Base-by-base conservation (phyloP, 1,140 invertebrate species). In the Nautilus pompilius region DNA sequence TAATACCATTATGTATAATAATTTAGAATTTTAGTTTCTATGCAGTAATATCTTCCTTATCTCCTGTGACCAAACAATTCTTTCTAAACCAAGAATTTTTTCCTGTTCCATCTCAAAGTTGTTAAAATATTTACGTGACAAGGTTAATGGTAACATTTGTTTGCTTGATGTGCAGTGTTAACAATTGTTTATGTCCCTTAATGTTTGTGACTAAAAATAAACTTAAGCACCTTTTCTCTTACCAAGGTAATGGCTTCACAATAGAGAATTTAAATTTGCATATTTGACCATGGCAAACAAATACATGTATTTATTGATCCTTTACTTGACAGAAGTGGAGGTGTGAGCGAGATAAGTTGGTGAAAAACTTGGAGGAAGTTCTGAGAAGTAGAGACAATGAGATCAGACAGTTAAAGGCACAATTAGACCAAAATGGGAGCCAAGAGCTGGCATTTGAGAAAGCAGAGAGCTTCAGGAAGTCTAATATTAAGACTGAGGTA, bases 321-420 rank as follows among this genome's bases (percentile, higher is more conserved):
- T 41, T 41, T 41, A n/a, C 3, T 3, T 56, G 1, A 32, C 49
- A 67, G 61, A 29, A 13, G 6, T 67, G 66, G 66, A 28, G 66
- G 10, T 46, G 60, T 22, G 24, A 59, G n/a, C 49, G 66, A 6
- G 66, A 67, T 55, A 28, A 63, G 34, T 30, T 67, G 15, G 61
- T 67, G 20, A 45, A 54, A 10, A 62, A 57, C 51, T 30, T 67
- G 57, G 66, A 67, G 45, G 36, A 24, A 2, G 20, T 67, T 8
- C 28, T 67, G 36, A 63, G 57, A 15, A 45, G 61, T 26, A 51
- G 60, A 48, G 34, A 51, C 20, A 33, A 34, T 5, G 66, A 67
- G 46, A 67, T 63, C 49, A 60, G 63, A 48, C 45, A 59, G 2
- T 58, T 67, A 10, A 56, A 60, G 32, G 22, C 45, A 33, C 36